Evolutionary conservation across 2,888 invertebrate species (phyloP).

Genomic region (Pardosa pseudoannulata): DNA sequence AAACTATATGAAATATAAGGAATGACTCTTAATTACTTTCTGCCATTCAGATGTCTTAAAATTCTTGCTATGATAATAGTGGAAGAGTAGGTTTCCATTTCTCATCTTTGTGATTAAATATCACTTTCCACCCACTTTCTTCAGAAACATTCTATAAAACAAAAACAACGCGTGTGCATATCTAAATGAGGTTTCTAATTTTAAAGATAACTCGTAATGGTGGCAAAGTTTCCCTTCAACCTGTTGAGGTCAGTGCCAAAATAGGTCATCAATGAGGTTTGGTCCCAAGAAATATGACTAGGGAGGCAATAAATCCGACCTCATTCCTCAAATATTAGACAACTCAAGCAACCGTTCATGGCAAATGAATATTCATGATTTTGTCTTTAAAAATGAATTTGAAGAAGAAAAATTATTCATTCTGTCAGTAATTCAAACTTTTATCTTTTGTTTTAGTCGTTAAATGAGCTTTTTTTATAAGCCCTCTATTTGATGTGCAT

Average conservation of each 20-base stretch:
- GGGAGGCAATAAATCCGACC: slow-evolving; percentile 36
- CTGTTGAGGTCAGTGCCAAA: slow-evolving; percentile 64
- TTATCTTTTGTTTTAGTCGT: too few relatives aligned
- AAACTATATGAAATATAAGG: too few relatives aligned
- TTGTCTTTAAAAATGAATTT: background rate
- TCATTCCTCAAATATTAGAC: slow-evolving; percentile 41
- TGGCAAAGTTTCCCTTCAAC: slow-evolving; percentile 33
- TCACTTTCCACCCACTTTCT: too few relatives aligned
- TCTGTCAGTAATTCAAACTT: slow-evolving; percentile 22
- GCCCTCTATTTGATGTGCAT: too few relatives aligned
- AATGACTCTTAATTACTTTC: too few relatives aligned
- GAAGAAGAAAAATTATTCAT: slow-evolving; percentile 15
- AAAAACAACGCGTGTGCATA: background rate
- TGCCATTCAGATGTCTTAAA: too few relatives aligned
- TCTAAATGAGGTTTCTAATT: slow-evolving; percentile 21
- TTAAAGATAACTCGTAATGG: slow-evolving; percentile 5
- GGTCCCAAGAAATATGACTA: slow-evolving; percentile 49
- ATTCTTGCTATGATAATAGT: too few relatives aligned
- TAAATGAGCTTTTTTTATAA: too few relatives aligned
- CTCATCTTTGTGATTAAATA: too few relatives aligned
- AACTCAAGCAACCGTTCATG: background rate
- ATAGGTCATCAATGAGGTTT: slow-evolving; percentile 53
- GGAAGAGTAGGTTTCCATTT: too few relatives aligned
- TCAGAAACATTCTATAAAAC: background rate
- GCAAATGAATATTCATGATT: slow-evolving; percentile 32